A percentile compares a stretch with the other conserved stretches of the same genome.
These are phyloP conservation scores for Hirtodrosophila alboralis DNA, from an alignment of 2,888 invertebrate species.

Conservation along the genomic window DNA sequence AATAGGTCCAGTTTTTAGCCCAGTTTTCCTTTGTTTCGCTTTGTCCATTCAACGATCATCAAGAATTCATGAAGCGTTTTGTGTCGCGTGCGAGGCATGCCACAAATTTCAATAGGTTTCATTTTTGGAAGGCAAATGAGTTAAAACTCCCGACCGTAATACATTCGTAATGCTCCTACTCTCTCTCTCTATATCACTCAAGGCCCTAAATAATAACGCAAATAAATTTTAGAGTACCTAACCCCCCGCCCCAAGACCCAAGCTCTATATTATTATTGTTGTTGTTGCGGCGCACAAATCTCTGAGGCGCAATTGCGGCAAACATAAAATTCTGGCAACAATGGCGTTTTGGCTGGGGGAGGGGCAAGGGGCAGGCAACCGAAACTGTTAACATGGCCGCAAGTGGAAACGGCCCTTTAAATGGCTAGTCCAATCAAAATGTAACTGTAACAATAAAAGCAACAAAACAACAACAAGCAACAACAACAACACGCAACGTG, in stretches of 20 bases:
- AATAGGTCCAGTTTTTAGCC: slow-evolving; percentile 38
- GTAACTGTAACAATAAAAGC: slow-evolving; percentile 44
- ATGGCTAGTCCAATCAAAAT: slow-evolving; percentile 64
- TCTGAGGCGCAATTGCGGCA: slow-evolving; percentile 75
- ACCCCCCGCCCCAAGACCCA: neutral
- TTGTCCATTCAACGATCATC: slow-evolving; percentile 24
- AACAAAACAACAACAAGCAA: slow-evolving; percentile 43
- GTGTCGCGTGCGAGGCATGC: slow-evolving; percentile 27
- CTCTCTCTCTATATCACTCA: neutral
- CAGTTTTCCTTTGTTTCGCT: neutral
- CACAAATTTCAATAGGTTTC: slow-evolving; percentile 47
- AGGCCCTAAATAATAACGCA: slow-evolving; percentile 67
- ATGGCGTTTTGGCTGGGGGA: no score
- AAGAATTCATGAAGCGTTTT: slow-evolving; percentile 57
- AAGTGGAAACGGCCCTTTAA: slow-evolving; percentile 50
- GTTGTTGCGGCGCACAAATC: slow-evolving; percentile 51
- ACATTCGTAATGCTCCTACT: slow-evolving; percentile 3
- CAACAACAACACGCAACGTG: slow-evolving; percentile 31
- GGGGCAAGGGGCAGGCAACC: slow-evolving; percentile 7
- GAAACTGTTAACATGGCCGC: slow-evolving; percentile 39
- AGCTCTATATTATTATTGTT: slow-evolving; percentile 11
- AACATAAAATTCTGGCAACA: slow-evolving; percentile 59
- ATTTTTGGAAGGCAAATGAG: slow-evolving; percentile 39
- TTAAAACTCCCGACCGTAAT: slow-evolving; percentile 31
- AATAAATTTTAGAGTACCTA: slow-evolving; percentile 66